phyloP scores from a whole-genome alignment of 2,888 invertebrate species.

The Caenorhabditis wallacei region DNA sequence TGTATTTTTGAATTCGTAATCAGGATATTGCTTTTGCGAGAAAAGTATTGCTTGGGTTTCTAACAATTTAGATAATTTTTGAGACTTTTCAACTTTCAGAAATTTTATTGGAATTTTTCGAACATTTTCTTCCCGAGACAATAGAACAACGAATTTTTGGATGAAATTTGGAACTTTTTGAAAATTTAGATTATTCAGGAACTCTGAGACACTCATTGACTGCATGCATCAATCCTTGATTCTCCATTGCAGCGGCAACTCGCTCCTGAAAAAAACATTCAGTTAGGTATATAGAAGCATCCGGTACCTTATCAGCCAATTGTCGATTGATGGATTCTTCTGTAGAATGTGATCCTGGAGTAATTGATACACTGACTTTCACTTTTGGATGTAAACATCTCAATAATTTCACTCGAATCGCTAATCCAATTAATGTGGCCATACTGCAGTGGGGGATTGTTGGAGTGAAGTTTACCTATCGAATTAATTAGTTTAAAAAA shows the following conservation, averaged over 20 bases:
- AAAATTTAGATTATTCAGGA: slow-evolving; percentile 60
- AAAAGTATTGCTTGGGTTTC: no score
- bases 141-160: not conserved
- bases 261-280: slow-evolving; percentile 87
- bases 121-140: not conserved
- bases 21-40: no score
- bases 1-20: not conserved
- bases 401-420: slow-evolving; percentile 93
- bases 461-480: slow-evolving; percentile 89
- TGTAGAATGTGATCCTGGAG: slow-evolving; percentile 94
- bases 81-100: not conserved
- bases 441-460: slow-evolving; percentile 99
- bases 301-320: slow-evolving; percentile 89
- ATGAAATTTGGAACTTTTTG: not conserved
- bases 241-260: slow-evolving; percentile 97
- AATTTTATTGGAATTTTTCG: not conserved
- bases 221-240: slow-evolving; percentile 92
- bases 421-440: slow-evolving; percentile 95
- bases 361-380: slow-evolving; percentile 83
- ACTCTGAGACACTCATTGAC: slow-evolving; percentile 92
- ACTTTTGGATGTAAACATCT: slow-evolving; percentile 88
- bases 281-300: no score
- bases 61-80: no score
- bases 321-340: slow-evolving; percentile 96
- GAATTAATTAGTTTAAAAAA: no score